Evolutionary conservation across 2,888 invertebrate species (phyloP).

Genomic region (Lasioglossum malachurum): DNA sequence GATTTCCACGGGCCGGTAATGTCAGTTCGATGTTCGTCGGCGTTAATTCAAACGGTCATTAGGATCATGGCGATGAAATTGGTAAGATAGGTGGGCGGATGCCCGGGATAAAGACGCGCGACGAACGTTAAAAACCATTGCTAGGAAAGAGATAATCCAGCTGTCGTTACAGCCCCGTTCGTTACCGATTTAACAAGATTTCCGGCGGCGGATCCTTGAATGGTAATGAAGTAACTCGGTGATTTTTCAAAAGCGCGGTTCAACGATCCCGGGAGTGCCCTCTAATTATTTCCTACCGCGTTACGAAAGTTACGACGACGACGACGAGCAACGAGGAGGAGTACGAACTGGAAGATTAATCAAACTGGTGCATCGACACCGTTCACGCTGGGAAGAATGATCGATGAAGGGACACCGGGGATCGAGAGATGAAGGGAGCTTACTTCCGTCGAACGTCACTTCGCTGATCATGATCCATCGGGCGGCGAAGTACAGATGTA

Average conservation of each 20-base stretch:
- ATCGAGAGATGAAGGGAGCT: constrained; percentile 68
- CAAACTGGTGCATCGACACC: constrained; percentile 3
- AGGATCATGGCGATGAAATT: constrained; percentile 59
- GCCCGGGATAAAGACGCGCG: constrained; percentile 43
- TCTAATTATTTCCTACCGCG: constrained; percentile 28
- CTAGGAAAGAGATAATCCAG: constrained; percentile 52
- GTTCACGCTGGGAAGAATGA: not conserved
- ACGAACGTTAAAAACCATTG: constrained; percentile 48
- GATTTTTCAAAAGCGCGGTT: constrained; percentile 29
- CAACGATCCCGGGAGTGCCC: not conserved
- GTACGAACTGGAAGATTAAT: constrained; percentile 22
- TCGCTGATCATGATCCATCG: constrained; percentile 91
- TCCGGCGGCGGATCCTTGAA: constrained; percentile 22
- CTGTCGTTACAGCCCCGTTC: constrained; percentile 43
- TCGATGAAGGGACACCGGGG: constrained; percentile 7
- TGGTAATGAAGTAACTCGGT: constrained; percentile 24
- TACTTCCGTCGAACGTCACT: constrained; percentile 88
- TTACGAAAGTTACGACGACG: constrained; percentile 6
- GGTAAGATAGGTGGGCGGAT: constrained; percentile 39
- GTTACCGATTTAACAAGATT: constrained; percentile 45
- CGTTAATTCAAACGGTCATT: constrained; percentile 59
- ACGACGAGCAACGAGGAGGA: not conserved
- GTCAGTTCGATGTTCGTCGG: constrained; percentile 33
- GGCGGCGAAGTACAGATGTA: constrained; percentile 88
- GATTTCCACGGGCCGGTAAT: not conserved